Evolutionary conservation across 1,140 invertebrate genomes (phyloP), one percentile per base, ranked within the genome.

Genomic region (Adoxophyes honmai): DNA sequence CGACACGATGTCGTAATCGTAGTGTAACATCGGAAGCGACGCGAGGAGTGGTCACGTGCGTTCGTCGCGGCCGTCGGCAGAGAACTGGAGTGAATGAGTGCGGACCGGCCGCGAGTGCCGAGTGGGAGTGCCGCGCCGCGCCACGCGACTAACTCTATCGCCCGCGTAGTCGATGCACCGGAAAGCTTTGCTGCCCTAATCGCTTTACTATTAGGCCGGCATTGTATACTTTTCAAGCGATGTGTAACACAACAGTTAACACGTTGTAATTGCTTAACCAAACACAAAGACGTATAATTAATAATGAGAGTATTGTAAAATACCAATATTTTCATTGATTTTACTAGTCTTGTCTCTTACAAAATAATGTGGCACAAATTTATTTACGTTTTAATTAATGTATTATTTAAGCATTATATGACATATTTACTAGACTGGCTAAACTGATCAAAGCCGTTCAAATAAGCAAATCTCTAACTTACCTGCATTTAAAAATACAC

Each of bases 1-100:
- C 75, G 75, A 64, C 74, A 75, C 79, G 80, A 84, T 86, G 77
- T 88, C 79, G 86, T 83, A 87, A 88, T 84, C 83, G 82, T 85
- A 76, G 67, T 82, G 76, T 80, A 86, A 86, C 83, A 89, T 87
- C 78, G 69, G 77, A 68, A 66, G 76, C 78, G 75, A 61, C 71
- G 67, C 39, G 34, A 28, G 35, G n/a, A 42, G 48, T 54, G 64
- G 55, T 82, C 75, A 72, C 83, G 80, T 79, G 70, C 73, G 75
- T 64, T 64, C 80, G 78, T 71, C 86, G 83, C 76, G 73, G 70
- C 64, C 68, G 80, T 68, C 75, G 82, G 73, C 81, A 74, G 74
- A 75, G 73, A 66, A 85, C 86, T 87, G 78, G 68, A 78, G 79
- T 81, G 78, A 87, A 79, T 78, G 85, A 84, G 83, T 66, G 80